phyloP scores from a whole-genome alignment of 2,888 invertebrate species.

The Molanna angustata region DNA sequence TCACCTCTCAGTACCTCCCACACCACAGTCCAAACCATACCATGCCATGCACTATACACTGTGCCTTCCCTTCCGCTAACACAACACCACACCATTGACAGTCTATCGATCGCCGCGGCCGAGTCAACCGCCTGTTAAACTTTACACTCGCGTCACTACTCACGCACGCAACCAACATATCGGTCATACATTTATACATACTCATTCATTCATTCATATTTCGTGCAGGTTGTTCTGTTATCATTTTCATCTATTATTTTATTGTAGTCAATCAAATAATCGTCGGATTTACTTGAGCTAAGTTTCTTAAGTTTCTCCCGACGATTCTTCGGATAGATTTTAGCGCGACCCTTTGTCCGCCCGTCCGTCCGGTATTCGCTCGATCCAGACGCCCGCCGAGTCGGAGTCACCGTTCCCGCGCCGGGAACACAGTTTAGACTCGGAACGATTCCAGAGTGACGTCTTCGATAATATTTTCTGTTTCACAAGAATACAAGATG shows the following conservation, averaged over 20 bases:
- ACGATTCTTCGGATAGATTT: neutral
- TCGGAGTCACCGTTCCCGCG: no score
- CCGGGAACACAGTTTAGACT: no score
- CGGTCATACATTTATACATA: neutral
- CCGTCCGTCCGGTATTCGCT: no score
- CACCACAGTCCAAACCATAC: no score
- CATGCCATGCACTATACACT: no score
- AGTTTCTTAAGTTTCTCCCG: neutral
- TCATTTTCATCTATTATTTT: neutral
- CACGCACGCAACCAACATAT: neutral
- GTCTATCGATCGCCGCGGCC: slow-evolving; percentile 28
- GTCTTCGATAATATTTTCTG: no score
- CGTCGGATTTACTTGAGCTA: neutral
- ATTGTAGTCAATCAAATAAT: neutral
- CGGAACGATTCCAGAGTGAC: no score
- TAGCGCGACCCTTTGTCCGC: neutral
- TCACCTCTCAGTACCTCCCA: slow-evolving; percentile 3
- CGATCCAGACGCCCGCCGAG: no score
- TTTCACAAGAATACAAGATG: no score
- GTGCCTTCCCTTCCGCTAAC: no score
- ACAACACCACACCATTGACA: slow-evolving; percentile 21
- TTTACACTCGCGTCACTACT: neutral
- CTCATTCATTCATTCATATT: neutral
- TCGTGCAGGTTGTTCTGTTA: neutral
- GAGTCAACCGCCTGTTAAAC: slow-evolving; percentile 19